Base-by-base conservation (phyloP, 2,797 vertebrate species). In the Schizopygopsis pylzovi region DNA sequence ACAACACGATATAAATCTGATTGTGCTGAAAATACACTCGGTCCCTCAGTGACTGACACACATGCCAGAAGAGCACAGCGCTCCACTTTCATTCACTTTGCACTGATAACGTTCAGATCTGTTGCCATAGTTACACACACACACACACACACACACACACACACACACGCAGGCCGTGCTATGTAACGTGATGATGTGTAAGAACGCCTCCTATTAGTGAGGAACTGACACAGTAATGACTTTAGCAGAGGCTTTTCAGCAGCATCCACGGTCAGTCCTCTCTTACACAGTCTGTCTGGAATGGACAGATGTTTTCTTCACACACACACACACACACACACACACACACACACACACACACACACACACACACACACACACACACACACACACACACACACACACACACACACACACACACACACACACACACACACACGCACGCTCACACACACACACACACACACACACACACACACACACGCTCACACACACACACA, bases 261-360 rank as follows among this genome's bases (percentile, higher is more conserved):
- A 68, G 41, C 1, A 28, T 47, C 11, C 52, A 80, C 7, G 93
- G 92, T 92, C 92, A 93, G 92, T 91, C 90, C 92, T 92, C 92
- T 88, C 92, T 97, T 96, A 97, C 95, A 92, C 90, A 95, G 95
- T 92, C 90, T 59, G 94, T 95, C 95, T 96, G 96, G 96, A 97
- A 97, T 97, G 96, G 94, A 92, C 96, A 96, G 96, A 96, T 96
- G 95, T 96, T 96, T 96, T 95, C 95, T 95, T 93, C 22, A 33
- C 33, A 33, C 79, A 43, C 80, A 70, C 77, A 72, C 78, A 47
- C 68, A 71, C 87, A 70, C 82, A 75, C 77, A 56, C 72, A 72
- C 65, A 84, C 75, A 75, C 65, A 67, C 7, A 9, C 79, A 33
- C 33, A 33, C 33, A 2, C 33, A 2, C 33, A 33, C 33, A 33